phyloP scores from a whole-genome alignment of 2,888 invertebrate genomes.

The Tanaodytes sp. region DNA sequence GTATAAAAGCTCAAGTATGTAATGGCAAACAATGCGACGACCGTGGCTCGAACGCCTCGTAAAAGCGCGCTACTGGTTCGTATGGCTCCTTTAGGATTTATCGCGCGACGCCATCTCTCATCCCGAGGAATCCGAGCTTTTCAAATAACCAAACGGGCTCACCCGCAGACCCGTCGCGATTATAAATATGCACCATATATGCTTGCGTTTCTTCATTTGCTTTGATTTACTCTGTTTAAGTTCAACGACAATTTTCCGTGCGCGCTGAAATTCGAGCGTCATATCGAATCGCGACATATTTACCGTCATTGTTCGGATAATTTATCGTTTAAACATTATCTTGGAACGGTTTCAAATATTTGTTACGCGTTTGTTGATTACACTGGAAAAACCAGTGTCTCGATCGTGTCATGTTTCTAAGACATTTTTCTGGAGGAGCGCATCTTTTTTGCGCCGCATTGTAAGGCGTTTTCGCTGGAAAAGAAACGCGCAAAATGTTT shows the following conservation, averaged over 20 bases:
- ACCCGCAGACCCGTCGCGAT: conserved; percentile 23
- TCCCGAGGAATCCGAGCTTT: conserved; percentile 49
- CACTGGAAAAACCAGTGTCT: too few species aligned
- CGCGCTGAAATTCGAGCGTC: too few species aligned
- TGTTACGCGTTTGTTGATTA: too few species aligned
- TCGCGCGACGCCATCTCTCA: conserved; percentile 54
- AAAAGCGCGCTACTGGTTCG: conserved; percentile 51
- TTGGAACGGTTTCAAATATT: too few species aligned
- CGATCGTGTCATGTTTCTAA: too few species aligned
- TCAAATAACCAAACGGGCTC: conserved; percentile 45
- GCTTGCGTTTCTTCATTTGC: conserved; percentile 31
- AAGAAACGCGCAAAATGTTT: too few species aligned
- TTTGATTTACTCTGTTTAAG: conserved; percentile 15
- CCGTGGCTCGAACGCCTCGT: conserved; percentile 54
- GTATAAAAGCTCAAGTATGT: conserved; percentile 53
- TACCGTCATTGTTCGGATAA: too few species aligned
- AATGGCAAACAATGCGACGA: conserved; percentile 54
- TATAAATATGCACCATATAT: conserved; percentile 27
- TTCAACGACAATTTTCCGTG: not conserved
- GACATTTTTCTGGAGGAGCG: too few species aligned
- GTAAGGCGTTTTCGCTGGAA: too few species aligned
- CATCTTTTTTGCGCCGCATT: too few species aligned
- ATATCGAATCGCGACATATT: too few species aligned
- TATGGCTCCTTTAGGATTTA: conserved; percentile 53
- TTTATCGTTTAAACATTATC: too few species aligned